Percentiles rank a stretch among this genome's conserved stretches.
Evolutionary conservation across 2,888 invertebrate genomes (phyloP).

Genomic region (Leptinotarsa peninsularis): DNA sequence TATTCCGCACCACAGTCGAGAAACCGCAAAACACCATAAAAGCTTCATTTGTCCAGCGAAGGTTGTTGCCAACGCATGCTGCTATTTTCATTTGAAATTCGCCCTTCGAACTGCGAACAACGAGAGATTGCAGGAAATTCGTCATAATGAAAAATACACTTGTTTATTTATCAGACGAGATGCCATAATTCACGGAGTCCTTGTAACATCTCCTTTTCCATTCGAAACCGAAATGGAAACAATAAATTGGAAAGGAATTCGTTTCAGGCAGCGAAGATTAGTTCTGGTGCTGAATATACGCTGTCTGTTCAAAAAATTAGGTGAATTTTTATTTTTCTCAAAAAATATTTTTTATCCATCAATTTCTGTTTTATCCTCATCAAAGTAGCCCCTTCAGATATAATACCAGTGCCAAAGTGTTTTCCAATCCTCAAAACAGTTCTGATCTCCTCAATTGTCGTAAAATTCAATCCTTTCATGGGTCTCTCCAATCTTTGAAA

Average conservation of each 20-base stretch:
- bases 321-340: no score
- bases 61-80: slow-evolving; percentile 7
- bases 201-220: slow-evolving; percentile 32
- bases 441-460: no score
- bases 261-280: not conserved
- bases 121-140: slow-evolving; percentile 27
- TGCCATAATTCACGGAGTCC: slow-evolving; percentile 29
- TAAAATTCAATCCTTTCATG: no score
- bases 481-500: no score
- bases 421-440: no score
- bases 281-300: slow-evolving; percentile 18
- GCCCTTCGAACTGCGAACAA: slow-evolving; percentile 20
- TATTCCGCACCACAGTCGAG: not conserved
- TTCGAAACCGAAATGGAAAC: slow-evolving; percentile 33
- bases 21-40: slow-evolving; percentile 20
- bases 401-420: no score
- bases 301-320: no score
- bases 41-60: slow-evolving; percentile 15
- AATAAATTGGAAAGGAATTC: slow-evolving; percentile 26
- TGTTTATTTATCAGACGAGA: slow-evolving; percentile 35
- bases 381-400: no score
- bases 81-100: slow-evolving; percentile 11
- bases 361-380: no score
- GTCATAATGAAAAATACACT: slow-evolving; percentile 32
- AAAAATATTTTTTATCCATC: no score